These are phyloP conservation scores for Daubentonia madagascariensis DNA, from an alignment of 2,113 vertebrate genomes.

Conservation along the genomic window DNA sequence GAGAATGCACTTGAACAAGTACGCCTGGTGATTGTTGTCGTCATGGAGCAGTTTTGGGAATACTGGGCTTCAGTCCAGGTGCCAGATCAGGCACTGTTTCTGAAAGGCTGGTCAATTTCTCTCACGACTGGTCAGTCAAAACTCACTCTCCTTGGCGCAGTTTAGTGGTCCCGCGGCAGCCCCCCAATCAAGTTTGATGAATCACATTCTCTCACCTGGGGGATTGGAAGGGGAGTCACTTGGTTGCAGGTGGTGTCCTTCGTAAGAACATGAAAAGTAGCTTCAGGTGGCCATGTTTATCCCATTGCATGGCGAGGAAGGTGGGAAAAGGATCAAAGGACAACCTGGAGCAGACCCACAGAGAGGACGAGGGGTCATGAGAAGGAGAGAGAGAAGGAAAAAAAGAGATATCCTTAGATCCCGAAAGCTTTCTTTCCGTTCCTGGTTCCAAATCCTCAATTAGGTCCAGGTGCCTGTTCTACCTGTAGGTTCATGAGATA, in stretches of 20 bases:
- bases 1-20: neutral
- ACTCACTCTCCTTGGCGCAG: neutral
- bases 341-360: no score
- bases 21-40: neutral
- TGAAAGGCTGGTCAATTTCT: neutral
- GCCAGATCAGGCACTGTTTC: neutral
- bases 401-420: no score
- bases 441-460: no score
- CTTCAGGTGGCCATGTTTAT: neutral
- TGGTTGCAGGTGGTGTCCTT: neutral
- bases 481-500: no score
- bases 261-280: neutral
- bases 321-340: neutral
- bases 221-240: neutral
- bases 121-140: neutral
- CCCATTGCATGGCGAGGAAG: neutral
- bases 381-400: no score
- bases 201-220: neutral
- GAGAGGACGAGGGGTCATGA: no score
- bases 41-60: neutral
- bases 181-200: neutral
- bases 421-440: no score
- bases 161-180: neutral
- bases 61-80: accelerated
- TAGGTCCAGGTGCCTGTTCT: no score